Conservation (phyloP, 37 sponge, comb jelly and placozoan species). For the Cliona cf. orientalis region DNA sequence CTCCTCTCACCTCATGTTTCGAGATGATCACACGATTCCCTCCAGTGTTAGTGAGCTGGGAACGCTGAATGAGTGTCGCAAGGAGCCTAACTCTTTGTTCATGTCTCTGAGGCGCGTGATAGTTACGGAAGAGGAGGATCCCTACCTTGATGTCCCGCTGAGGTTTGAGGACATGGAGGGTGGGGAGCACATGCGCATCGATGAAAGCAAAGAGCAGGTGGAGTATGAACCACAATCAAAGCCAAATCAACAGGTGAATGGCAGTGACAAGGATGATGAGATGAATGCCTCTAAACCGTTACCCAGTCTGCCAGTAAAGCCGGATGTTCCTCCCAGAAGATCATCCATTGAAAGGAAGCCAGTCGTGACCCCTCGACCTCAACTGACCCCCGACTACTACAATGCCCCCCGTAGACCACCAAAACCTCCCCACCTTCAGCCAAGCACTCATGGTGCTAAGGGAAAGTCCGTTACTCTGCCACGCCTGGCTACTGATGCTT, state of each 20-base stretch:
- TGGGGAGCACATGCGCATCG: constrained; percentile 7
- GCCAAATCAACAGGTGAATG: background rate
- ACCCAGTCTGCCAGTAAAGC: background rate
- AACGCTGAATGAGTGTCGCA: constrained; percentile 15
- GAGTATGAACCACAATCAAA: constrained; percentile 2
- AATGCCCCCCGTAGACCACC: background rate
- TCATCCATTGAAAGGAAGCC: background rate
- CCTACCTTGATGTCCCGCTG: constrained; percentile 27
- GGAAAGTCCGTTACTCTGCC: background rate
- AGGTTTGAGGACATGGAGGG: constrained; percentile 18
- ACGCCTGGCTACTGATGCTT: background rate
- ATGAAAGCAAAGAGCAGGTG: constrained; percentile 1
- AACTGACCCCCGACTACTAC: constrained; percentile 1
- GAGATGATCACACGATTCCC: background rate
- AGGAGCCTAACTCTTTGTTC: background rate
- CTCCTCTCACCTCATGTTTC: background rate
- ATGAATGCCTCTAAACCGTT: background rate
- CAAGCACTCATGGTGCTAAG: background rate
- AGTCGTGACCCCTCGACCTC: background rate
- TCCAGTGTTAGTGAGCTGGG: background rate
- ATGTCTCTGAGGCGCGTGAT: constrained; percentile 15
- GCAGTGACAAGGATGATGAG: too few species aligned
- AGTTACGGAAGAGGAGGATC: constrained; percentile 30
- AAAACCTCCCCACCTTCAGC: background rate
- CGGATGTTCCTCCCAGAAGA: background rate